Conservation (phyloP, 2,113 vertebrate species). For the Balaeniceps rex region DNA sequence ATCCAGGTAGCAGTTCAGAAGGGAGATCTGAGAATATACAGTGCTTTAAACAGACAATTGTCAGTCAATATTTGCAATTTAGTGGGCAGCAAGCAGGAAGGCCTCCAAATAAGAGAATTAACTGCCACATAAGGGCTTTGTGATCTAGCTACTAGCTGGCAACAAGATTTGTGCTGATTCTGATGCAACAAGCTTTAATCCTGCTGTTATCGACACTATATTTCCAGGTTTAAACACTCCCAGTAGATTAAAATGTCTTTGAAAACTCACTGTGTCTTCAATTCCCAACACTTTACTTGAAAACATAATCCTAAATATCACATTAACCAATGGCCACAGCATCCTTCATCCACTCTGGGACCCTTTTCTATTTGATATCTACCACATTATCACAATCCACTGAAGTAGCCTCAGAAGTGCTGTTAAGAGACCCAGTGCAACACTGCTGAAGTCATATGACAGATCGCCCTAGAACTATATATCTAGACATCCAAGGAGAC, state of each 20-base stretch:
- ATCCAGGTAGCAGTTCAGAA: neutral
- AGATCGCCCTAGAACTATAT: neutral
- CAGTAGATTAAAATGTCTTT: neutral
- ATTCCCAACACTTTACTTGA: neutral
- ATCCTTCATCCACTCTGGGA: neutral
- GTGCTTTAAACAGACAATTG: neutral
- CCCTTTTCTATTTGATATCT: neutral
- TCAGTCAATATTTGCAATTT: neutral
- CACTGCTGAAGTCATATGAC: neutral
- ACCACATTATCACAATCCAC: neutral
- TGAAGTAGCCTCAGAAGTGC: neutral
- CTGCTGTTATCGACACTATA: neutral
- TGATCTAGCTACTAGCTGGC: neutral
- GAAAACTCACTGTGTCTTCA: neutral
- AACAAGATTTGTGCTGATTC: conserved; percentile 6
- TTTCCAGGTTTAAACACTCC: neutral
- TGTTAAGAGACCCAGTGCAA: neutral
- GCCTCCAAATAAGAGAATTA: neutral
- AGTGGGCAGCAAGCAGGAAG: neutral
- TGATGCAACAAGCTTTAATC: conserved; percentile 11
- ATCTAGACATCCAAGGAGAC: neutral
- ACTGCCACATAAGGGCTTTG: neutral
- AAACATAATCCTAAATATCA: neutral
- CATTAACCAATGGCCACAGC: neutral
- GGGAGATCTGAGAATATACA: neutral